Percentiles rank a stretch among this genome's conserved stretches.
phyloP scores from a whole-genome alignment of 2,797 vertebrate species.

The Dendrocincla tyrannina region DNA sequence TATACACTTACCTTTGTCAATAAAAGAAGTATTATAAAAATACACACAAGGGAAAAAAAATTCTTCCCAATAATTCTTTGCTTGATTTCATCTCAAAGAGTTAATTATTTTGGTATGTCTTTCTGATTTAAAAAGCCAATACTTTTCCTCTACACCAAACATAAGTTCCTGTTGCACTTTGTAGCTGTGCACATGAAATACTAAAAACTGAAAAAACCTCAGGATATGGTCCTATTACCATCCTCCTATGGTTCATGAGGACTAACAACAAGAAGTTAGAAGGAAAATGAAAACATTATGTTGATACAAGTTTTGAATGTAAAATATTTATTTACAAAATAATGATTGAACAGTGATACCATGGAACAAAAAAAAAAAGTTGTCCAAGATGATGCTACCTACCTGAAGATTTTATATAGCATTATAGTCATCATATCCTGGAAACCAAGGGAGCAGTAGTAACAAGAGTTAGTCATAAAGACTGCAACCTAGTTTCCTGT shows the following conservation, averaged over 20 bases:
- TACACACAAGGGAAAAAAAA: not conserved
- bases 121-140: not conserved
- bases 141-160: not conserved
- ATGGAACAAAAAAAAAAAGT: not conserved
- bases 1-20: not conserved
- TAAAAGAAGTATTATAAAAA: not conserved
- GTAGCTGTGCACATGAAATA: not conserved
- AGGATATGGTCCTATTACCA: not conserved
- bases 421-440: slow-evolving; percentile 17
- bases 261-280: not conserved
- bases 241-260: not conserved
- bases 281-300: not conserved
- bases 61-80: not conserved
- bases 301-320: not conserved
- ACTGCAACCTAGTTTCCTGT: slow-evolving; percentile 34
- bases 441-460: slow-evolving; percentile 14
- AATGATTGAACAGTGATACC: not conserved
- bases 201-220: not conserved
- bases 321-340: not conserved
- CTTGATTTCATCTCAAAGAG: not conserved
- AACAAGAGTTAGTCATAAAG: slow-evolving; percentile 44
- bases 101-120: not conserved
- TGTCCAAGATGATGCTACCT: not conserved
- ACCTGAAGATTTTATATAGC: not conserved
- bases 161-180: not conserved